Evolutionary conservation across 2,113 vertebrate genomes (phyloP), one percentile per base, ranked within the genome.

Genomic region (Aleadryas rufinucha): DNA sequence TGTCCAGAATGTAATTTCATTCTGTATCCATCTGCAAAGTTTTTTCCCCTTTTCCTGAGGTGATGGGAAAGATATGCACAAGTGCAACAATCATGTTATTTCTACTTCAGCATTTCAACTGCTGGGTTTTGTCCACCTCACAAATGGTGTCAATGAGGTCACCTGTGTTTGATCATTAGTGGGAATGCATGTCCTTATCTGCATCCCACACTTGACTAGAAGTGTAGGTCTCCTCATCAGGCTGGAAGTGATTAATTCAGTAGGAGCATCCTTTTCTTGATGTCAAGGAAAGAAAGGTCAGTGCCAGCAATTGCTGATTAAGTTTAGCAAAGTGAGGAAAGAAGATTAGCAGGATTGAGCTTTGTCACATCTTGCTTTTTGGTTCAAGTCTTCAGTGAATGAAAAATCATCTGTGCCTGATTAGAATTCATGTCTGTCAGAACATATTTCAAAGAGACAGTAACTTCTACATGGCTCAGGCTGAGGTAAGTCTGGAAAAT

Each of bases 391-490:
- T 79, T 79, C 61, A 83, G 23, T 83, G 70, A 93, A 91, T 76
- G 57, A 93, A 95, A 87, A 94, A 93, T 91, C 49, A 95, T 93
- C 66, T 80, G 16, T 65, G 27, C 14, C 42, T 87, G 30, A 76
- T 93, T 87, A 76, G 81, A 91, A 95, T 95, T 92, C 93, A 24
- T 66, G 70, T 87, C 84, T 84, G 33, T 44, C 56, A 68, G 72
- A 75, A 87, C 28, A 53, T 84, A 76, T 85, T 94, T 95, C 87
- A 95, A 89, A 94, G 89, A 93, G 70, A 83, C 39, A 20, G 66
- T 42, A 79, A 76, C 91, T 50, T 91, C 50, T 64, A 56, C 53
- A 65, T 78, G 78, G 47, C 18, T 94, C 45, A 87, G 47, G 23
- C 52, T 90, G 54, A 92, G 42, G 33, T 65, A 81, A 63, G 54